Evolutionary conservation across 2,113 vertebrate genomes (phyloP), one percentile per base, ranked within the genome.

Genomic region (Tringa solitaria): DNA sequence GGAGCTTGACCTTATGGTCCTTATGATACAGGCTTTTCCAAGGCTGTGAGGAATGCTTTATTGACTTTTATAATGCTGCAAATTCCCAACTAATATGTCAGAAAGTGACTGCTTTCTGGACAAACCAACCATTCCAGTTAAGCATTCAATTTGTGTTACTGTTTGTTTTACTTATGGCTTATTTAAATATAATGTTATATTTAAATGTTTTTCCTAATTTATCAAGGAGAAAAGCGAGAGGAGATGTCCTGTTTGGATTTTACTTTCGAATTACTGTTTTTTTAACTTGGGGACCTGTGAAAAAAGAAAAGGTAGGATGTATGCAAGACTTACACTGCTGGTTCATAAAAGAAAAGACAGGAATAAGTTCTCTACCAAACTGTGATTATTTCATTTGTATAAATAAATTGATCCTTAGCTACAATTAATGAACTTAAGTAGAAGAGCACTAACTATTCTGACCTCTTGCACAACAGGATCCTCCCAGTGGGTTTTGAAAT

Each of bases 401-500:
- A 93, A 90, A 89, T 94, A 81, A 89, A 90, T 95, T 1, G 10
- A 35, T 91, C 57, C 37, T 89, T 87, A 75, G 50, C 46, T 91
- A 18, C 63, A 75, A n/a, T 87, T 95, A 54, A 57, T 39, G 30
- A 90, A 73, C n/a, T 89, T 63, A 64, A 87, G 26, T 59, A 85
- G 87, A 68, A 53, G 21, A 87, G 27, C 35, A 17, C 30, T 74
- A 74, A 72, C 61, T 73, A 70, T 32, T 54, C 59, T 85, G 89
- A 70, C 75, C 59, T 89, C 74, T 96, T 96, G 81, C 93, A 85
- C 65, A 96, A 95, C 1, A 24, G 57, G n/a, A 69, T 85, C 57
- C 84, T 93, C 89, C 91, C 91, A 33, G 26, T 59, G 75, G 84
- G 70, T 94, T 97, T 95, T 96, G 89, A 96, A 96, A 96, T 93